Percentiles rank a stretch among this genome's conserved stretches.
Conservation (phyloP, 2,888 invertebrate species). For the Clitarchus hookeri region DNA sequence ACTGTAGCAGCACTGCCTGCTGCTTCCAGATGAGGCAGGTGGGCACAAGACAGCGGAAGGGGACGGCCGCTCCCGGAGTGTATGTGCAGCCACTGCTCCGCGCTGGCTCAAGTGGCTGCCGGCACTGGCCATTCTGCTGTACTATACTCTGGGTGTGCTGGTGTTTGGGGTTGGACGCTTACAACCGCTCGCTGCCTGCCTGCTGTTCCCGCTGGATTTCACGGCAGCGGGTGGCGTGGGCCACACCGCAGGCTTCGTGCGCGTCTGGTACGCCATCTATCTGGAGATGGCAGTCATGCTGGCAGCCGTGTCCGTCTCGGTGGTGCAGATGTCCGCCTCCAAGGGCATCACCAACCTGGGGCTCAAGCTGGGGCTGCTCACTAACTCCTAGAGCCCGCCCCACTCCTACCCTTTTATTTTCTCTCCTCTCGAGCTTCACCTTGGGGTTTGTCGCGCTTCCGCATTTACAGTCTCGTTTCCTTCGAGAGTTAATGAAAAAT, state of each 20-base stretch:
- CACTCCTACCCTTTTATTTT: too few species aligned
- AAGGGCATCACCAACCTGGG: slow-evolving; percentile 61
- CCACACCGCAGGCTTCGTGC: slow-evolving; percentile 60
- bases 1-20: too few species aligned
- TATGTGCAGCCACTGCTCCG: slow-evolving; percentile 21
- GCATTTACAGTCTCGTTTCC: too few species aligned
- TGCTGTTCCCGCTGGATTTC: slow-evolving; percentile 72
- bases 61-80: not conserved
- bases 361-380: slow-evolving; percentile 59
- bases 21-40: not conserved
- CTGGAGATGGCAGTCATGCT: slow-evolving; percentile 69
- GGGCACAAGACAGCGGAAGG: not conserved
- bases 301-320: slow-evolving; percentile 63
- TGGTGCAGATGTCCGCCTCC: slow-evolving; percentile 63
- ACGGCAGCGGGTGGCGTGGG: slow-evolving; percentile 72
- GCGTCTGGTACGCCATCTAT: slow-evolving; percentile 68
- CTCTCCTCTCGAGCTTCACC: too few species aligned
- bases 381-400: slow-evolving; percentile 42
- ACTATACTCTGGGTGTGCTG: slow-evolving; percentile 64
- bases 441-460: too few species aligned
- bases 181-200: slow-evolving; percentile 58
- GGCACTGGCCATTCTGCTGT: slow-evolving; percentile 55
- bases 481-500: too few species aligned
- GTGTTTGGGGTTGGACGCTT: slow-evolving; percentile 64
- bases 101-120: slow-evolving; percentile 52